Percentiles rank a stretch among this genome's conserved stretches.
These are phyloP conservation scores for Napeogenes sylphis DNA, from an alignment of 2,888 invertebrate genomes.

Conservation along the genomic window DNA sequence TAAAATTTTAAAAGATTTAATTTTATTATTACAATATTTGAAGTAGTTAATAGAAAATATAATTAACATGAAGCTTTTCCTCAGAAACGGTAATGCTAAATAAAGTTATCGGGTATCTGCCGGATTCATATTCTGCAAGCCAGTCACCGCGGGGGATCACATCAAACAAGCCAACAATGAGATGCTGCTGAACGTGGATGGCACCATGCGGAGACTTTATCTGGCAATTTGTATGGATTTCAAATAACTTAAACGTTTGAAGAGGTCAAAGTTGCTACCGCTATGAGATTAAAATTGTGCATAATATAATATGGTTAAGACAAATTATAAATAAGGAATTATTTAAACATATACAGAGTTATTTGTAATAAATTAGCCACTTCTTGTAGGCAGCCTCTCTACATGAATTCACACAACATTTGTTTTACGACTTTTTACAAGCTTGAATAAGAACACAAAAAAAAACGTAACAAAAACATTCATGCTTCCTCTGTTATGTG, in stretches of 20 bases:
- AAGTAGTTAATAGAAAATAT: neutral
- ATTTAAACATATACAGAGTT: neutral
- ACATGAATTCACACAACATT: too few relatives aligned
- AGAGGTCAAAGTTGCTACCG: slow-evolving; percentile 22
- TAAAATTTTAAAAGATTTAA: too few relatives aligned
- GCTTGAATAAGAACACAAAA: too few relatives aligned
- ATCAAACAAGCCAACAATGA: slow-evolving; percentile 22
- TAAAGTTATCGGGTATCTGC: slow-evolving; percentile 11
- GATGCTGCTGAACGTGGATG: slow-evolving; percentile 22
- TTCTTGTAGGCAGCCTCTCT: too few relatives aligned
- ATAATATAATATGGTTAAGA: neutral
- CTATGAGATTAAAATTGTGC: slow-evolving; percentile 9
- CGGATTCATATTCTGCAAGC: slow-evolving; percentile 17
- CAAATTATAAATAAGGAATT: neutral
- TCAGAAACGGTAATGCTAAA: neutral
- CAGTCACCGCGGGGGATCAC: slow-evolving; percentile 22
- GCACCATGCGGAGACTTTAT: slow-evolving; percentile 26
- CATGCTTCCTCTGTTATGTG: too few relatives aligned
- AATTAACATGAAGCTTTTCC: neutral
- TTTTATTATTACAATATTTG: neutral
- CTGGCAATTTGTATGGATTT: slow-evolving; percentile 25
- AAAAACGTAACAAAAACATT: too few relatives aligned
- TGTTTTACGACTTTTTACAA: too few relatives aligned
- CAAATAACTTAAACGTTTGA: slow-evolving; percentile 20
- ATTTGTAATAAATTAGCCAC: too few relatives aligned